Percentiles rank a stretch among this genome's conserved stretches.
These are phyloP conservation scores for Tachypleus tridentatus DNA, from an alignment of 1,140 invertebrate species.

Conservation along the genomic window DNA sequence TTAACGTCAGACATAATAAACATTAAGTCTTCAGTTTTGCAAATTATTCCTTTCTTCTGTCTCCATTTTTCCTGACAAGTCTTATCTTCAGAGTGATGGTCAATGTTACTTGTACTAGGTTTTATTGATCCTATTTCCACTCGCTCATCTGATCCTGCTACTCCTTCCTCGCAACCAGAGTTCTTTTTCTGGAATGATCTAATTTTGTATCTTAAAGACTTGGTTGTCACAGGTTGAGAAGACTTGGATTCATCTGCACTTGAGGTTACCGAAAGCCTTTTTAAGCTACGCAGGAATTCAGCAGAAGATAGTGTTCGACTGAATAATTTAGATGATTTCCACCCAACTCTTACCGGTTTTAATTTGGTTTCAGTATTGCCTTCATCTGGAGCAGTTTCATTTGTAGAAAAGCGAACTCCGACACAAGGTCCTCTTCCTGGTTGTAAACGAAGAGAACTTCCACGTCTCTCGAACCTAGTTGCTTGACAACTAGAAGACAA, in stretches of 20 bases:
- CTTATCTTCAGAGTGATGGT: neutral
- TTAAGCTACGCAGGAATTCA: constrained; percentile 14
- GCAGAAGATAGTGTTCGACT: constrained; percentile 16
- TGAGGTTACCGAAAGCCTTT: constrained; percentile 15
- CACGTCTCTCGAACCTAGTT: too few species aligned
- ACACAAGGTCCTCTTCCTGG: too few species aligned
- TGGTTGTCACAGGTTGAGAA: neutral
- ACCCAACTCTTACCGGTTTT: neutral
- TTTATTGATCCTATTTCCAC: too few species aligned
- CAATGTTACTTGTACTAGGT: too few species aligned
- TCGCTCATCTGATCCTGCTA: neutral
- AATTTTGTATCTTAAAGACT: constrained; percentile 8
- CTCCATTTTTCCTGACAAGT: neutral
- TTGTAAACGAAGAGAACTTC: too few species aligned
- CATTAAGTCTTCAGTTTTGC: constrained; percentile 24
- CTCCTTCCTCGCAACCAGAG: constrained; percentile 8
- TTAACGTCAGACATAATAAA: constrained; percentile 17
- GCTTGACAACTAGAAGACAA: too few species aligned
- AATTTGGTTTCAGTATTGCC: too few species aligned
- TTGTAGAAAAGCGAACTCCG: too few species aligned
- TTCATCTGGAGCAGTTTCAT: too few species aligned
- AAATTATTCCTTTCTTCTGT: constrained; percentile 22
- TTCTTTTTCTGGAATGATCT: constrained; percentile 8
- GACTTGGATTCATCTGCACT: constrained; percentile 3
- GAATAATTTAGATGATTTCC: constrained; percentile 20